These are phyloP conservation scores for Tichodroma muraria DNA, from an alignment of 2,113 vertebrate species.

Conservation along the genomic window DNA sequence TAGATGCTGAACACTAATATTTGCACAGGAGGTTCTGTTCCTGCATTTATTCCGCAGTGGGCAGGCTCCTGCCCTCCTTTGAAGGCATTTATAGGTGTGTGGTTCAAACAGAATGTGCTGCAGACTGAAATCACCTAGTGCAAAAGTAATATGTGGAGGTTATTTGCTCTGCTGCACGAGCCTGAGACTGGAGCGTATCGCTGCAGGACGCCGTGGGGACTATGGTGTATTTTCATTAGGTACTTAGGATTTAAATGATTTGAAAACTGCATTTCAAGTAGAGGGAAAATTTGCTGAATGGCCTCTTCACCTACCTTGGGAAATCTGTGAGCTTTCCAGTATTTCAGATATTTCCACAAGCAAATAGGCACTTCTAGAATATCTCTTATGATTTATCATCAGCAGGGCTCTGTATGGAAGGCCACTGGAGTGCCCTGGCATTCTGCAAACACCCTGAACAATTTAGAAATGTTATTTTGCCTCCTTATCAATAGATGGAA, in stretches of 20 bases:
- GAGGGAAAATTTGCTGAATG: constrained; percentile 10
- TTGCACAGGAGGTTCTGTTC: constrained; percentile 45
- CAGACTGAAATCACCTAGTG: not conserved
- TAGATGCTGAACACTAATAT: constrained; percentile 36
- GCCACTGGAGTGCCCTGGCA: constrained; percentile 26
- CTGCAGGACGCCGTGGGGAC: not conserved
- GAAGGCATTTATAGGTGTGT: not conserved
- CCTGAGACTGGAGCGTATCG: not conserved
- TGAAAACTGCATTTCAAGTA: constrained; percentile 35
- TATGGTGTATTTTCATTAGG: not conserved
- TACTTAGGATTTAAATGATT: constrained; percentile 16
- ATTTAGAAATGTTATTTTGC: constrained; percentile 53
- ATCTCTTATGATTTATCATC: constrained; percentile 46
- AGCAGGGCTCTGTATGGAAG: not conserved
- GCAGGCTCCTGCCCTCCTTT: constrained; percentile 10
- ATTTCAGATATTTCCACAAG: constrained; percentile 58
- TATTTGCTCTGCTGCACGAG: not conserved
- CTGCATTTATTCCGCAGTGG: not conserved
- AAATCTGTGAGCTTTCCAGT: constrained; percentile 46
- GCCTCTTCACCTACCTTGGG: constrained; percentile 17
- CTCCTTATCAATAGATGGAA: constrained; percentile 52
- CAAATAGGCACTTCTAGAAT: constrained; percentile 42
- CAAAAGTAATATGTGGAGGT: not conserved
- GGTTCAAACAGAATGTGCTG: constrained; percentile 14
- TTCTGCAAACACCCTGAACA: constrained; percentile 59